These are phyloP conservation scores for Mamestra configurata DNA, from an alignment of 1,140 invertebrate species.

Conservation along the genomic window DNA sequence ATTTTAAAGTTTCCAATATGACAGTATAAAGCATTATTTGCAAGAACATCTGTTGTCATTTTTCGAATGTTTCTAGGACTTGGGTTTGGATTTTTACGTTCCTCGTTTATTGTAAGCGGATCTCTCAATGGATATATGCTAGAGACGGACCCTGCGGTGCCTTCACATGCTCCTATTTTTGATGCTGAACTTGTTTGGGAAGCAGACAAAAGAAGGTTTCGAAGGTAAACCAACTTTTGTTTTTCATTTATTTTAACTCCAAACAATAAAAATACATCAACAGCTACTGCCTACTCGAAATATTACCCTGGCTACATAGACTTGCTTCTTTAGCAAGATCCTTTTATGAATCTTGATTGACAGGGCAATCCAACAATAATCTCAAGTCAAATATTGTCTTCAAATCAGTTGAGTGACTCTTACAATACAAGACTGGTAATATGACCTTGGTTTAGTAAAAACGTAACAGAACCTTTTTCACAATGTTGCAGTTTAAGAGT, in stretches of 20 bases:
- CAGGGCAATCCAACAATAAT: not conserved
- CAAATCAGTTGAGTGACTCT: no score
- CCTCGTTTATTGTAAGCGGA: conserved; percentile 79
- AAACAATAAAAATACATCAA: not conserved
- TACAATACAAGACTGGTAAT: no score
- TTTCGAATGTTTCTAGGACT: conserved; percentile 70
- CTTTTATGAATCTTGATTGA: no score
- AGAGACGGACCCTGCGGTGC: conserved; percentile 80
- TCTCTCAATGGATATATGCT: conserved; percentile 84
- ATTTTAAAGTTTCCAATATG: not conserved
- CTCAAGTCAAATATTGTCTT: not conserved
- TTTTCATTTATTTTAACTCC: not conserved
- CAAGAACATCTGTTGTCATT: not conserved
- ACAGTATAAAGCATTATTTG: not conserved
- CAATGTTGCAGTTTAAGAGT: conserved; percentile 74
- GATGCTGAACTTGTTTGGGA: conserved; percentile 86
- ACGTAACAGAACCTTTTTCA: conserved; percentile 14
- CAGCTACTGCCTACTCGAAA: not conserved
- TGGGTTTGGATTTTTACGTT: conserved; percentile 80
- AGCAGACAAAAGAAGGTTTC: conserved; percentile 82
- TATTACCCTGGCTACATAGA: not conserved
- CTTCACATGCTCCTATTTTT: conserved; percentile 78
- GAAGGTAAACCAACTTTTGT: conserved; percentile 67
- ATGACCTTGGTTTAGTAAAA: no score
- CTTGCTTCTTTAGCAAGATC: no score